phyloP scores from a whole-genome alignment of 92 coral and sea anemone species.

The Actinernus sp. region DNA sequence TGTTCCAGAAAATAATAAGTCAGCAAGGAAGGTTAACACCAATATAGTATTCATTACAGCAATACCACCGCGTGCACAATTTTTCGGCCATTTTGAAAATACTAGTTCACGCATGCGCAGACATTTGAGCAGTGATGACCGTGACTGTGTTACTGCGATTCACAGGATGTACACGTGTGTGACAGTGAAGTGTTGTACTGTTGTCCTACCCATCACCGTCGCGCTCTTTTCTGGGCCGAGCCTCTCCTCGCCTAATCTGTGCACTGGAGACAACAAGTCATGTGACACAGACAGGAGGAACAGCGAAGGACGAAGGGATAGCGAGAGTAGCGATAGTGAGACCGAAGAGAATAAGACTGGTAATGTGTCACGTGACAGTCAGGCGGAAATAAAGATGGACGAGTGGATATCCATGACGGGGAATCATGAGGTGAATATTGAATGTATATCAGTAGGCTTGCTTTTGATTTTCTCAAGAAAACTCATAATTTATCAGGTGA shows the following conservation, averaged over 20 bases:
- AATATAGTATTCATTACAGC: no score
- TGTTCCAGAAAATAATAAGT: no score
- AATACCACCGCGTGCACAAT: no score
- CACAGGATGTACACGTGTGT: conserved; percentile 91
- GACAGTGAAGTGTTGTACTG: conserved; percentile 92
- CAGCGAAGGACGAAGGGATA: conserved; percentile 68
- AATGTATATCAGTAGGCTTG: no score
- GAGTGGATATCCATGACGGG: conserved; percentile 88
- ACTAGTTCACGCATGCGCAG: no score
- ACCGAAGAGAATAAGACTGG: conserved; percentile 74
- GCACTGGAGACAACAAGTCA: conserved; percentile 64
- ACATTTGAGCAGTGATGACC: no score
- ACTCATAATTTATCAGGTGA: no score
- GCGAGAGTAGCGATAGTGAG: conserved; percentile 98
- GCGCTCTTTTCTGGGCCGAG: conserved; percentile 94
- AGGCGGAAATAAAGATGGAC: conserved; percentile 80
- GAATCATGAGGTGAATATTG: conserved; percentile 71
- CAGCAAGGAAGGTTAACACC: no score
- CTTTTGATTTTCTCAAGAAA: no score
- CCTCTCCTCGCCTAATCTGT: conserved; percentile 90
- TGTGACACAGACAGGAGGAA: conserved; percentile 85
- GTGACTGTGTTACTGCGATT: no score
- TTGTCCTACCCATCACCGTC: conserved; percentile 80
- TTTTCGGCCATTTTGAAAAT: no score
- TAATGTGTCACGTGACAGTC: conserved; percentile 67